Conservation (phyloP, 2,888 invertebrate species). For the Morpho achilles region DNA sequence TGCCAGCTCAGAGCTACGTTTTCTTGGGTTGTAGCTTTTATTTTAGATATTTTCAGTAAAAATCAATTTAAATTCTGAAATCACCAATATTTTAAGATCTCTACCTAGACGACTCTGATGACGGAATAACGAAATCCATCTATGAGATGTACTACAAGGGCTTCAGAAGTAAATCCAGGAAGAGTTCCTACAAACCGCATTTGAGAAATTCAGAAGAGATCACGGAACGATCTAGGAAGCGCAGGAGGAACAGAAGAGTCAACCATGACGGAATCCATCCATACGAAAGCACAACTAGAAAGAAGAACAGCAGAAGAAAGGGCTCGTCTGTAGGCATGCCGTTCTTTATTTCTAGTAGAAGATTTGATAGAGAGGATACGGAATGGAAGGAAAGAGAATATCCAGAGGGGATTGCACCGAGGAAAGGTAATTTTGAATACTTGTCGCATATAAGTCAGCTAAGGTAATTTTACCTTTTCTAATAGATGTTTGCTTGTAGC, state of each 20-base stretch:
- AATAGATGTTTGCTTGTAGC: too few species aligned
- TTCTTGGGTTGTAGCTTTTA: too few species aligned
- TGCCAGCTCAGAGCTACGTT: too few species aligned
- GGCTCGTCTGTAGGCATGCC: slow-evolving; percentile 29
- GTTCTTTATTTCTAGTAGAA: slow-evolving; percentile 31
- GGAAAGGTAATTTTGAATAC: neutral
- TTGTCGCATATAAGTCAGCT: too few species aligned
- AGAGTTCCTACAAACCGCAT: slow-evolving; percentile 24
- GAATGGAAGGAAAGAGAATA: neutral
- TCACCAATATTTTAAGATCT: slow-evolving; percentile 28
- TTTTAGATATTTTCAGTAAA: too few species aligned
- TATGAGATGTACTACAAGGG: slow-evolving; percentile 69
- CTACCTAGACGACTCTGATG: slow-evolving; percentile 42
- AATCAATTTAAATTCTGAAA: neutral
- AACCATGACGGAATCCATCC: slow-evolving; percentile 6
- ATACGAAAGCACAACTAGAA: slow-evolving; percentile 16
- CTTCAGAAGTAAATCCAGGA: slow-evolving; percentile 40
- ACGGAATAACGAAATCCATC: slow-evolving; percentile 62
- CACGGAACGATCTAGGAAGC: slow-evolving; percentile 17
- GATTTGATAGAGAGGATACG: neutral
- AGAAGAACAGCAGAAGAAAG: slow-evolving; percentile 17
- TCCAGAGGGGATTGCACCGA: slow-evolving; percentile 6
- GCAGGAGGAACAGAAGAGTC: slow-evolving; percentile 24
- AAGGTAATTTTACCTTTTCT: too few species aligned
- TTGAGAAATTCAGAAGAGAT: slow-evolving; percentile 25